A percentile compares a stretch with the other conserved stretches of the same genome.
Evolutionary conservation across 2,888 invertebrate genomes (phyloP).

Genomic region (Tanypteryx hageni): DNA sequence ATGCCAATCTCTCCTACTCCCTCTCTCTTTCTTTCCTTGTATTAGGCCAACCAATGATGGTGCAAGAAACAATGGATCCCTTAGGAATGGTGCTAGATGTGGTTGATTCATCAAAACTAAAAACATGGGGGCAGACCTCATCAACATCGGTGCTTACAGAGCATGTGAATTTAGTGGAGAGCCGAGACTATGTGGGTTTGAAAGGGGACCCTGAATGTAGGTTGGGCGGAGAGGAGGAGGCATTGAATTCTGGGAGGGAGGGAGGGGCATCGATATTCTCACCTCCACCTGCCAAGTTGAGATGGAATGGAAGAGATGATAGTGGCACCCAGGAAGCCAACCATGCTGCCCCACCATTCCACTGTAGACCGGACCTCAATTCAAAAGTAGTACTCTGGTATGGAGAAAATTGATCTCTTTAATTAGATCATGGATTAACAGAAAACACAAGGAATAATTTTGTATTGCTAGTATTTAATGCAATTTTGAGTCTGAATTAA

Average conservation of each 20-base stretch:
- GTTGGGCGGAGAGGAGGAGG: background rate
- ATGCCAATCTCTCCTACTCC: too few relatives aligned
- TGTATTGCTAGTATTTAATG: too few relatives aligned
- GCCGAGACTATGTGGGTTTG: background rate
- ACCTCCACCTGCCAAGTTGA: background rate
- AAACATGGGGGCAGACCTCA: constrained; percentile 48
- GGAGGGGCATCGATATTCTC: background rate
- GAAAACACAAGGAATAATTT: too few relatives aligned
- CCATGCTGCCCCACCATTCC: constrained; percentile 40
- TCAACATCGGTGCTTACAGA: constrained; percentile 32
- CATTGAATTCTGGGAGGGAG: background rate
- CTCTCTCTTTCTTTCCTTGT: background rate
- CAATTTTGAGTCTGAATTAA: too few relatives aligned
- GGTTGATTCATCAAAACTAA: constrained; percentile 40
- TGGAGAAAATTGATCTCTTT: background rate
- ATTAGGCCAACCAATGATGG: constrained; percentile 37
- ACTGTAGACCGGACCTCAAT: constrained; percentile 50
- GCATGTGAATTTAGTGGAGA: background rate
- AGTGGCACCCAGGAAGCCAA: constrained; percentile 28
- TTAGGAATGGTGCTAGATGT: constrained; percentile 20
- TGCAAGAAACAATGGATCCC: constrained; percentile 54
- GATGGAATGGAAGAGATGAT: background rate
- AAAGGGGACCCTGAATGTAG: background rate
- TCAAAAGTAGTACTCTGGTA: constrained; percentile 48
- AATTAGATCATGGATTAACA: too few relatives aligned